Base-by-base conservation (phyloP, 2,113 vertebrate genomes). In the Callospermophilus lateralis region DNA sequence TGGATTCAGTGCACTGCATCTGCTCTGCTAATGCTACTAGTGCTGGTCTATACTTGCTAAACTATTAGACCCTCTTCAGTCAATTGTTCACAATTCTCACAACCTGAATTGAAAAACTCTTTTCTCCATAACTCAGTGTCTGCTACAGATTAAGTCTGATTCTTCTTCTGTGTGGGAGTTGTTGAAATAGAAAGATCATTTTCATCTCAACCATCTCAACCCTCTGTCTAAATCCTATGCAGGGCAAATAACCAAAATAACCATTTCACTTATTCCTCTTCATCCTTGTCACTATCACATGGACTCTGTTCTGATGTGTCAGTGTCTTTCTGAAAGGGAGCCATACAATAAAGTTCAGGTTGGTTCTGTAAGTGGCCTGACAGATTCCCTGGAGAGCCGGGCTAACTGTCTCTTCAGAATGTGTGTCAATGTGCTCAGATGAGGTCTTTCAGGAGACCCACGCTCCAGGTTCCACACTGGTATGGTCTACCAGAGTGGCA, bases 301-400 rank as follows among this genome's bases (percentile, higher is more conserved):
- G 53, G 30, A 61, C 13, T n/a, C 53, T 51, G 9, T 37, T 83
- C 34, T 30, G 67, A 8, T 8, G 2, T n/a, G 1, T 76, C 32
- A 42, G 3, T 45, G 32, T 70, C 55, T 48, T 68, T 91, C 83
- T 63, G 65, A 39, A 89, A 51, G 65, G 39, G 11, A 65, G 2
- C 30, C 37, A 11, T 6, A 58, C 3, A 4, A 22, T 90, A 39
- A 53, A 72, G 67, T 80, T 39, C 73, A 39, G 6, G 5, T 34
- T 42, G 3, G 6, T 73, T 65, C 28, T 12, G 4, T 0, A 0
- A 85, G 26, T 65, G 37, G 4, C 34, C 19, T 39, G 34, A 34
- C 3, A 48, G 6, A 9, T 19, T 19, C 12, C 63, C 10, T 42
- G 11, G 28, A 70, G 30, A 26, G 12, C 15, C 37, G 3, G 8